Conservation (phyloP, 2,797 vertebrate genomes). For the Eulemur coronatus region DNA sequence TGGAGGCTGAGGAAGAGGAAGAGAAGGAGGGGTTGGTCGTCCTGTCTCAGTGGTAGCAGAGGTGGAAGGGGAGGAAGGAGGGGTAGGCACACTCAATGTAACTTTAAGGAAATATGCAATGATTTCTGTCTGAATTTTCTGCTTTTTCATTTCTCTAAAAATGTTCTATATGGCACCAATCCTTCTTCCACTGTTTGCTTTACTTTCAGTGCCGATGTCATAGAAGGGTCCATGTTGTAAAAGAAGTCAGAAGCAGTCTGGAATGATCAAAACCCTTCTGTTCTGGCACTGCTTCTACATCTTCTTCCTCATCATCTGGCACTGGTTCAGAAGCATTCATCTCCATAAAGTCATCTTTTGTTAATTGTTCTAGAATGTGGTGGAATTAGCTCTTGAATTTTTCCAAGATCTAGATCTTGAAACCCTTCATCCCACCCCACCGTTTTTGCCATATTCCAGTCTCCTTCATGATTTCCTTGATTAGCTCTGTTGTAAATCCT, state of each 20-base stretch:
- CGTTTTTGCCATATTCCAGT: neutral
- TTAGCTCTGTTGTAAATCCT: neutral
- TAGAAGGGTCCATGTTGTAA: too few species aligned
- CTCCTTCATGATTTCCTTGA: neutral
- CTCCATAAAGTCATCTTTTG: neutral
- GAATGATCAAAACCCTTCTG: neutral
- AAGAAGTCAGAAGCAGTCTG: neutral
- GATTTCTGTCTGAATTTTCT: neutral
- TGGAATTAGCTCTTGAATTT: neutral
- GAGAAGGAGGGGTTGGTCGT: neutral
- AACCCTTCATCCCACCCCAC: neutral
- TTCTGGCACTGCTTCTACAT: rapidly evolving
- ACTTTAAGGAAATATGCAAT: neutral
- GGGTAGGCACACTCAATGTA: neutral
- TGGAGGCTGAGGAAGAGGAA: neutral
- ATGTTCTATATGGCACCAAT: neutral
- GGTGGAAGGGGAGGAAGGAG: neutral
- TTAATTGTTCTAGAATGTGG: neutral
- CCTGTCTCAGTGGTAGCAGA: neutral
- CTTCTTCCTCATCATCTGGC: neutral
- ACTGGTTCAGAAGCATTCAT: neutral
- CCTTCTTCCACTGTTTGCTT: neutral
- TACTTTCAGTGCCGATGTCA: neutral
- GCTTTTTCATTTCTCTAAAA: neutral
- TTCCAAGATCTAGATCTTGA: neutral